Percentiles rank a stretch among this genome's conserved stretches.
Conservation (phyloP, 2,113 vertebrate genomes). For the Callorhinus ursinus region DNA sequence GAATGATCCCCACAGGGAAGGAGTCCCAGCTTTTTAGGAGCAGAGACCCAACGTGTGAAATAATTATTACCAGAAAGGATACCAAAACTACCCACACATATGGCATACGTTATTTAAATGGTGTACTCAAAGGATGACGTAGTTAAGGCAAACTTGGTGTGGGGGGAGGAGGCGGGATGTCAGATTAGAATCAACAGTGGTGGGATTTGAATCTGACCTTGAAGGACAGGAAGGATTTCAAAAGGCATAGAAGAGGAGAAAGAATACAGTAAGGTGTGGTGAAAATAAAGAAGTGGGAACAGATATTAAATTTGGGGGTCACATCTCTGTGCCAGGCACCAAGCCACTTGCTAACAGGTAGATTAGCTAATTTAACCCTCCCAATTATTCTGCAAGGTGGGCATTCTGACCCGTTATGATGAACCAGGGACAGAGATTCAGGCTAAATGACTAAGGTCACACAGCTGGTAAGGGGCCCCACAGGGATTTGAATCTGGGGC, state of each 20-base stretch:
- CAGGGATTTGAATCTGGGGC: neutral
- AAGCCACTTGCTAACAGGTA: neutral
- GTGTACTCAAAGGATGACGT: neutral
- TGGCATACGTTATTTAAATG: no score
- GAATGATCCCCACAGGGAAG: fast-evolving
- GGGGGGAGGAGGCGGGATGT: neutral
- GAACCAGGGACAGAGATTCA: neutral
- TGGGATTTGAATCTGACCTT: neutral
- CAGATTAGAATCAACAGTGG: neutral
- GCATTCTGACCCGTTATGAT: neutral
- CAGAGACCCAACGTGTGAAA: neutral
- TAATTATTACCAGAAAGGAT: neutral
- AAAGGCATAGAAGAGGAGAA: neutral
- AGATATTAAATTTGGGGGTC: neutral
- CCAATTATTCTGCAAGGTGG: neutral
- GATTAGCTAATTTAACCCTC: neutral
- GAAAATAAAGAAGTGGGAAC: neutral
- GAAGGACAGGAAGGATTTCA: neutral
- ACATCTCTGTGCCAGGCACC: neutral
- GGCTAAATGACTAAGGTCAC: neutral
- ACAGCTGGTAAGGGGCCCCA: neutral
- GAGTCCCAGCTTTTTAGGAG: neutral
- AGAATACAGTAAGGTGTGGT: neutral
- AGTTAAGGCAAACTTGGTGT: neutral
- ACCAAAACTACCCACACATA: no score